A percentile compares a stretch with the other conserved stretches of the same genome.
These are phyloP conservation scores for Galagoides demidoff DNA, from an alignment of 2,797 vertebrate species.

Conservation along the genomic window DNA sequence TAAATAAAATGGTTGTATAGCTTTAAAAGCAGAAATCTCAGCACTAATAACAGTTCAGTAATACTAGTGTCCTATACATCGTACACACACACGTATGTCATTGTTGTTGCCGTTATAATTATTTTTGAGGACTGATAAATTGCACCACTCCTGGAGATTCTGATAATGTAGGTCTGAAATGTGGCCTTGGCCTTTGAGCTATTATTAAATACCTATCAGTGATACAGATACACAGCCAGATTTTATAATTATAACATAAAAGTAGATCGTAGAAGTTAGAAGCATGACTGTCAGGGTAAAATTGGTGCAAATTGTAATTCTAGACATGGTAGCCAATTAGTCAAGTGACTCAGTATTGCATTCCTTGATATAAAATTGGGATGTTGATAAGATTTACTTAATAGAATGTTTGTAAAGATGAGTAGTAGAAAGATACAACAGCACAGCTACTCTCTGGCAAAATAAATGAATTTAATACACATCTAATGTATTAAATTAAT, in stretches of 20 bases:
- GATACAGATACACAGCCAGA: background rate
- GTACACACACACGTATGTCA: rapidly evolving
- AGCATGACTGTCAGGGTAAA: conserved; percentile 16
- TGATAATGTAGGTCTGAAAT: background rate
- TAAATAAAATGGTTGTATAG: background rate
- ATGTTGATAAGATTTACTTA: background rate
- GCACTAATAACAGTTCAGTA: background rate
- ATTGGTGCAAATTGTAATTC: background rate
- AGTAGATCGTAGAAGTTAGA: background rate
- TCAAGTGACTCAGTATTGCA: background rate
- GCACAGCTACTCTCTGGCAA: background rate
- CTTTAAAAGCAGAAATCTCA: conserved; percentile 4
- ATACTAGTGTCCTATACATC: background rate
- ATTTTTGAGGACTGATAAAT: background rate
- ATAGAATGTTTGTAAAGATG: background rate
- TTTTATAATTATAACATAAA: conserved; percentile 17
- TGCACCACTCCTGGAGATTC: background rate
- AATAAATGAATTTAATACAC: background rate
- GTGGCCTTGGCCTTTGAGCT: background rate
- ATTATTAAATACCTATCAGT: background rate
- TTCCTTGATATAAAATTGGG: background rate
- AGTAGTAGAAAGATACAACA: background rate
- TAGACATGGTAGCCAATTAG: background rate
- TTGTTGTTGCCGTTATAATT: background rate
- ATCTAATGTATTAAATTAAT: no score